Conservation (phyloP, 2,113 vertebrate genomes). For the Xiphophorus maculatus region DNA sequence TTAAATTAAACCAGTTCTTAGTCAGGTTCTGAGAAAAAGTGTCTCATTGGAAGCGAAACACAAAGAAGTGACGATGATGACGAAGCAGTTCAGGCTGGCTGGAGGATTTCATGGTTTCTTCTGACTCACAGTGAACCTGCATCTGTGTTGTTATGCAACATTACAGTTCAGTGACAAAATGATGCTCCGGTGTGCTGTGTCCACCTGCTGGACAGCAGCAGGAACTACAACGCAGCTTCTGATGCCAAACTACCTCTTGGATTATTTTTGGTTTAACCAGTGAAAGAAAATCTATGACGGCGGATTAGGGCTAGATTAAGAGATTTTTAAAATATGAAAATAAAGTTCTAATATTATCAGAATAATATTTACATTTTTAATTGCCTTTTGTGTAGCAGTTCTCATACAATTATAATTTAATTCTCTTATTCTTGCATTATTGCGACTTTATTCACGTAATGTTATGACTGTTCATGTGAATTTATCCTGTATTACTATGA, state of each 20-base stretch:
- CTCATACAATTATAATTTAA: too few relatives aligned
- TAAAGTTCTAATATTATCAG: too few relatives aligned
- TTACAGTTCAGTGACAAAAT: background rate
- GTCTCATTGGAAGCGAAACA: background rate
- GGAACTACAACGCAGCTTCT: background rate
- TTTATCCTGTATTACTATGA: too few relatives aligned
- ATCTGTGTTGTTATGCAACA: constrained; percentile 45
- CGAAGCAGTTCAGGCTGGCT: background rate
- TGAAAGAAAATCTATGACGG: too few relatives aligned
- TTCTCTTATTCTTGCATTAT: too few relatives aligned
- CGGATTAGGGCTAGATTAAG: too few relatives aligned
- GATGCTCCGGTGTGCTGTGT: background rate
- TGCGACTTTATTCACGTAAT: too few relatives aligned
- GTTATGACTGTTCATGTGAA: too few relatives aligned
- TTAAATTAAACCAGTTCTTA: background rate
- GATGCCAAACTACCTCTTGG: background rate
- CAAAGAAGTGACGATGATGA: background rate
- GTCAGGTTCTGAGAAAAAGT: background rate
- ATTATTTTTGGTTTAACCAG: background rate
- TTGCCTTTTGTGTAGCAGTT: too few relatives aligned
- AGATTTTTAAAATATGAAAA: too few relatives aligned
- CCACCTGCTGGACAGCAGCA: constrained; percentile 28
- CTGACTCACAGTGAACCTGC: constrained; percentile 24
- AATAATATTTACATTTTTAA: too few relatives aligned
- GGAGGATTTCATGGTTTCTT: background rate